Base-by-base conservation (phyloP, 1,140 invertebrate species). In the Formica exsecta region DNA sequence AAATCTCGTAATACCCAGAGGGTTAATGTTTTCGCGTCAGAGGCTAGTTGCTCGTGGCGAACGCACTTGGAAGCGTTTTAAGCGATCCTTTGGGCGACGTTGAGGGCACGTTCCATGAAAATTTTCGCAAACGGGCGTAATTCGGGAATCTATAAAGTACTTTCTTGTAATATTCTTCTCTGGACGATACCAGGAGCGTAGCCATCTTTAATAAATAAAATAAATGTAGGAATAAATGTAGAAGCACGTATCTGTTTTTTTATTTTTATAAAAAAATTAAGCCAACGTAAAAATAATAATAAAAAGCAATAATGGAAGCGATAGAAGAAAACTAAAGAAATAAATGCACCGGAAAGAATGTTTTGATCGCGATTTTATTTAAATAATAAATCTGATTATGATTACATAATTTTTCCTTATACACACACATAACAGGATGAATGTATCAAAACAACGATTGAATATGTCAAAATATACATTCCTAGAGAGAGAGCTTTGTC, bases 31-130 rank as follows among this genome's bases (percentile, higher is more conserved):
- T 70, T 81, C 25, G 51, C 54, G 65, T 81, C 79, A 73, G 54
- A 11, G 59, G 66, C 66, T 61, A 73, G 36, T 80, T 68, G 66
- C 36, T 41, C 79, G 22, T 57, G 65, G 77, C 65, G 66, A 73
- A 73, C 66, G 54, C 19, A 54, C 32, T 38, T 70, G 59, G 66
- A 73, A 81, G 16, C 66, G 54, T 81, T 71, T 70, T 80, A 71
- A 81, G 77, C 22, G 77, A 81, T 81, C 79, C 79, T 81, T 38
- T 22, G 79, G 79, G 79, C 57, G 25, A 81, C 66, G 54, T 81
- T 81, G 73, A 61, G 38, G 19, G 66, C 66, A 73, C 66, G 66
- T 81, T 73, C 25, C 54, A 73, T 59, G 79, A 51, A 81, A 81
- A 81, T 81, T 81, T 81, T 61, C 51, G 29, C 66, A 73, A 81